These are phyloP conservation scores for Acanthoscelides obtectus DNA, from an alignment of 2,888 invertebrate species.

Conservation along the genomic window DNA sequence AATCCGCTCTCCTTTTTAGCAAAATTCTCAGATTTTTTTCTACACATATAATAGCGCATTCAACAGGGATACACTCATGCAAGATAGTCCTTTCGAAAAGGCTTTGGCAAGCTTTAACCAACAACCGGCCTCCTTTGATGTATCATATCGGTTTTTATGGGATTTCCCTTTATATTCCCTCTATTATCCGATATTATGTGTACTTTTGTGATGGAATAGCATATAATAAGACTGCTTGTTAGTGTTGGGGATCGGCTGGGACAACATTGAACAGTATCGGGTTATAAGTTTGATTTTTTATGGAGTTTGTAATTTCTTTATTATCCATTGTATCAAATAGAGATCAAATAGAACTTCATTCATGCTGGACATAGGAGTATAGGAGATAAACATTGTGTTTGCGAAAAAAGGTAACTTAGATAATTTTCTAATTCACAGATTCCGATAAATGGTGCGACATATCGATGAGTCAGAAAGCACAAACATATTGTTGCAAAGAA, in stretches of 20 bases:
- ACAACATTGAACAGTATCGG: not conserved
- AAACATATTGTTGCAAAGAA: too few species aligned
- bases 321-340: too few species aligned
- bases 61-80: not conserved
- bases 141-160: not conserved
- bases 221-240: not conserved
- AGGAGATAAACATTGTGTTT: too few species aligned
- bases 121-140: not conserved
- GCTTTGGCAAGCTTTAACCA: not conserved
- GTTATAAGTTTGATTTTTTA: not conserved
- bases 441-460: too few species aligned
- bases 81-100: not conserved
- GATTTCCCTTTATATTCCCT: not conserved
- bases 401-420: too few species aligned
- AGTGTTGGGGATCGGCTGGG: not conserved
- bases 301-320: too few species aligned
- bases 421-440: too few species aligned
- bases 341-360: too few species aligned
- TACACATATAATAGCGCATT: not conserved
- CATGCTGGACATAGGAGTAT: not conserved
- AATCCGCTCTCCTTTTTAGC: not conserved
- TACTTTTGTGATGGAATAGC: not conserved
- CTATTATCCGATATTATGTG: not conserved
- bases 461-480: too few species aligned
- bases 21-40: not conserved